Evolutionary conservation across 1,140 invertebrate species (phyloP).

Genomic region (Lepidurus arcticus): DNA sequence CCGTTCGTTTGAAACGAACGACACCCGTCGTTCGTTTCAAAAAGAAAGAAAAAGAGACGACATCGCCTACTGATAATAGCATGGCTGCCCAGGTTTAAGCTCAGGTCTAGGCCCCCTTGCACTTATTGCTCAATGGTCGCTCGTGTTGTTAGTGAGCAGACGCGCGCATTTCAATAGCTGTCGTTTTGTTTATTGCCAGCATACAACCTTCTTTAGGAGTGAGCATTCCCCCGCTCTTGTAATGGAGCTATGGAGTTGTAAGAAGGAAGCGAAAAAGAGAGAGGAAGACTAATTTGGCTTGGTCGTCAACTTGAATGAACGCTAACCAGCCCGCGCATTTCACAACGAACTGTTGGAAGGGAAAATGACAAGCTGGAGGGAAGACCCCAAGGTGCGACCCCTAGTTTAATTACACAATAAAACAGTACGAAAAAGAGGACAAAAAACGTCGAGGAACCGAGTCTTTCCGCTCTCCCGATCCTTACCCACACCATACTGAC

Average conservation of each 20-base stretch:
- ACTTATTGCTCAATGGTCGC: neutral
- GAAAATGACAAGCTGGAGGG: conserved; percentile 2
- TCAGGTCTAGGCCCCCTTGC: neutral
- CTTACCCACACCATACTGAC: neutral
- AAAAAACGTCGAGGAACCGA: neutral
- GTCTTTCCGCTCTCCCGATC: neutral
- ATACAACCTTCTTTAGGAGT: neutral
- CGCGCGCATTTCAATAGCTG: conserved; percentile 1
- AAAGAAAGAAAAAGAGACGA: neutral
- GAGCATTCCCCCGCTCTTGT: neutral
- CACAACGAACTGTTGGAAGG: neutral
- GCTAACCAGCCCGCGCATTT: neutral
- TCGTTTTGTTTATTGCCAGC: conserved; percentile 4
- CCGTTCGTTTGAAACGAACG: no score
- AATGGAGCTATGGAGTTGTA: conserved; percentile 6
- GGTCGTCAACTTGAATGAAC: conserved; percentile 9
- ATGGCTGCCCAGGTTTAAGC: no score
- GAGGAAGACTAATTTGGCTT: conserved; percentile 14
- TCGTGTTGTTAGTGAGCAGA: neutral
- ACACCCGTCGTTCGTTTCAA: neutral
- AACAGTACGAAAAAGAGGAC: conserved; percentile 7
- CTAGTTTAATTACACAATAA: conserved; percentile 20
- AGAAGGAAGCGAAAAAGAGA: neutral
- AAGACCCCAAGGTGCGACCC: conserved; percentile 12
- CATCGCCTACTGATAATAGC: neutral